phyloP scores from a whole-genome alignment of 1,140 invertebrate species.

The Euwallacea fornicatus region DNA sequence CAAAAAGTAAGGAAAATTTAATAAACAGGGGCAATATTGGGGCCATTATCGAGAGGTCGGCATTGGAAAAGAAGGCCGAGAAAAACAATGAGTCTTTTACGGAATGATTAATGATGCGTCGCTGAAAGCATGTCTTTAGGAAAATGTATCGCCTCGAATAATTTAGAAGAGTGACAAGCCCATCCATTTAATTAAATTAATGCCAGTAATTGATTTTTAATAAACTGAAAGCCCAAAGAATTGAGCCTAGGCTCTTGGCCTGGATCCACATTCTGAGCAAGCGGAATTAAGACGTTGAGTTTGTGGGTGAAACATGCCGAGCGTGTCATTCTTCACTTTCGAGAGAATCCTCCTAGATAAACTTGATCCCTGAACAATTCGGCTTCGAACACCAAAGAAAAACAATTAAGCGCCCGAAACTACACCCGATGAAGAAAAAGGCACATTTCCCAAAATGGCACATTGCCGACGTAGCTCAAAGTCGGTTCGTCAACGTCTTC shows the following conservation, averaged over 20 bases:
- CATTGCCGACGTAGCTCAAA: slow-evolving; percentile 7
- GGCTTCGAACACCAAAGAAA: no score
- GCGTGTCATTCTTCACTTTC: no score
- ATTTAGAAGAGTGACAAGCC: slow-evolving; percentile 31
- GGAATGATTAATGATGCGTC: slow-evolving; percentile 32
- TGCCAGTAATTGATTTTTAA: slow-evolving; percentile 30
- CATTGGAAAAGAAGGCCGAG: slow-evolving; percentile 27
- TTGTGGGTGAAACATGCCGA: no score
- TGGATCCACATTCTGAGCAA: no score
- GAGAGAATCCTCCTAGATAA: no score
- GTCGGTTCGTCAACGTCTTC: slow-evolving; percentile 15
- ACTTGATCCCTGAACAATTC: no score
- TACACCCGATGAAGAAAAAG: no score
- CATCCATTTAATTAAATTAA: slow-evolving; percentile 34
- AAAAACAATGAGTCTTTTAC: slow-evolving; percentile 34
- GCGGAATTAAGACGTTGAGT: no score
- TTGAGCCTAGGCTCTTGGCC: background rate
- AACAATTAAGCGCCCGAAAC: no score
- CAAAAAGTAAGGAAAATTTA: slow-evolving; percentile 20
- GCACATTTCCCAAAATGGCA: background rate
- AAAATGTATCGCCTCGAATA: slow-evolving; percentile 33
- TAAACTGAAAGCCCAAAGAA: slow-evolving; percentile 6
- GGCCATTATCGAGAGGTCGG: slow-evolving; percentile 23
- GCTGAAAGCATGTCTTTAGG: slow-evolving; percentile 34
- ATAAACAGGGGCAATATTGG: slow-evolving; percentile 24